A percentile compares a stretch with the other conserved stretches of the same genome.
These are phyloP conservation scores for Aurelia coerulea DNA, from an alignment of 30 jellyfish, hydroid and myxozoan species.

Conservation along the genomic window DNA sequence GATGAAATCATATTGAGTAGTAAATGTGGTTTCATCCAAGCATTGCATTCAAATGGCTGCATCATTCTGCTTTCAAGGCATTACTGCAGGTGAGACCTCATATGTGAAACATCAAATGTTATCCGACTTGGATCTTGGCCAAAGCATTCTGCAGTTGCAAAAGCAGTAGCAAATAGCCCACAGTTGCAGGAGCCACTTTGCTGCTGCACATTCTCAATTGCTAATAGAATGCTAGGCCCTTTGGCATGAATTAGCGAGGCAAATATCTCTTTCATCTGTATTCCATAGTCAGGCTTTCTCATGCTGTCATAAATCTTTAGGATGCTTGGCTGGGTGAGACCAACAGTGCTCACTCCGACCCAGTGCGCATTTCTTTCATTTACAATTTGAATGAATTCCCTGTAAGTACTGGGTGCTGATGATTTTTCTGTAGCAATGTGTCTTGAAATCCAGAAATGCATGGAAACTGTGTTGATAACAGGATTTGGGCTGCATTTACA, in stretches of 20 bases:
- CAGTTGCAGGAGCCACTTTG: conserved; percentile 1
- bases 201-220: conserved; percentile 5
- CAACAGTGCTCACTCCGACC: background rate
- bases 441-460: background rate
- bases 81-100: conserved; percentile 9
- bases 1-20: background rate
- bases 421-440: background rate
- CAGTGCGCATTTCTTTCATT: background rate
- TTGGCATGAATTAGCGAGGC: background rate
- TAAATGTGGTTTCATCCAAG: too few species aligned
- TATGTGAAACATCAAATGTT: conserved; percentile 9
- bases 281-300: background rate
- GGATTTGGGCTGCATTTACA: background rate
- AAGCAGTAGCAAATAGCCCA: conserved; percentile 50
- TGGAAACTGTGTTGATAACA: background rate
- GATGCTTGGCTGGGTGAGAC: background rate
- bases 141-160: conserved; percentile 31
- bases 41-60: background rate
- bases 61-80: background rate
- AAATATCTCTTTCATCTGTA: background rate
- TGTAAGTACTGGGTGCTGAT: background rate
- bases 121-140: conserved; percentile 38
- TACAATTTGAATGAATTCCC: conserved; percentile 2
- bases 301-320: background rate
- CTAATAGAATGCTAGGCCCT: background rate